Percentiles rank a stretch among this genome's conserved stretches.
Evolutionary conservation across 1,140 invertebrate genomes (phyloP).

Genomic region (Helicoverpa armigera): DNA sequence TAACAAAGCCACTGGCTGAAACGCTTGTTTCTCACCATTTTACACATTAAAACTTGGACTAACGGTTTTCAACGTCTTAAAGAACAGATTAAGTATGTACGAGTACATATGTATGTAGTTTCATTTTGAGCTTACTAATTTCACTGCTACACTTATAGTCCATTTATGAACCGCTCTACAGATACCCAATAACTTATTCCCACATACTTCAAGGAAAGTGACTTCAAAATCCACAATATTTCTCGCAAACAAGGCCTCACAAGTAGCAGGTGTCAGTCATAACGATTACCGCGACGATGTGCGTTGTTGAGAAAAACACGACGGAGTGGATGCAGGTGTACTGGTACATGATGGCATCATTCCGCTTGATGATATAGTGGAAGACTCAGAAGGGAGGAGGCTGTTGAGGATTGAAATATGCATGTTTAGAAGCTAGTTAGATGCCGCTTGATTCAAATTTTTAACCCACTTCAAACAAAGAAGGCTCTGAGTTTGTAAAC

Average conservation of each 20-base stretch:
- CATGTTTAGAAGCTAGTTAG: not conserved
- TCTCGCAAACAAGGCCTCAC: not conserved
- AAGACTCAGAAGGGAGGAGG: not conserved
- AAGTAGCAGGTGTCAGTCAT: not conserved
- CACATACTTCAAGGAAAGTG: not conserved
- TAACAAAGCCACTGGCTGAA: no score
- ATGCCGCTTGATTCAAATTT: not conserved
- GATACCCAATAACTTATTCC: no score
- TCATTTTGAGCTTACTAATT: no score
- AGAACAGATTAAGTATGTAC: no score
- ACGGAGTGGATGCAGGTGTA: slow-evolving; percentile 31
- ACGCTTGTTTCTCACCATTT: no score
- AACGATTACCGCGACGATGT: slow-evolving; percentile 17
- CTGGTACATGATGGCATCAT: slow-evolving; percentile 1
- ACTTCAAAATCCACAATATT: not conserved
- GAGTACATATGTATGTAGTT: no score
- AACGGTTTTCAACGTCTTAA: no score
- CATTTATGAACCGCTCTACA: no score
- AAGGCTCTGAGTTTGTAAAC: no score
- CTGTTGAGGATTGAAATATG: not conserved
- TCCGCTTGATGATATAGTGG: slow-evolving; percentile 12
- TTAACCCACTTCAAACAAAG: no score
- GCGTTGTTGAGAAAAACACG: not conserved
- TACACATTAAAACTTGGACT: no score
- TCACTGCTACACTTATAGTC: no score